phyloP scores from a whole-genome alignment of 2,113 vertebrate species.

The Cricetomys ansorgei region DNA sequence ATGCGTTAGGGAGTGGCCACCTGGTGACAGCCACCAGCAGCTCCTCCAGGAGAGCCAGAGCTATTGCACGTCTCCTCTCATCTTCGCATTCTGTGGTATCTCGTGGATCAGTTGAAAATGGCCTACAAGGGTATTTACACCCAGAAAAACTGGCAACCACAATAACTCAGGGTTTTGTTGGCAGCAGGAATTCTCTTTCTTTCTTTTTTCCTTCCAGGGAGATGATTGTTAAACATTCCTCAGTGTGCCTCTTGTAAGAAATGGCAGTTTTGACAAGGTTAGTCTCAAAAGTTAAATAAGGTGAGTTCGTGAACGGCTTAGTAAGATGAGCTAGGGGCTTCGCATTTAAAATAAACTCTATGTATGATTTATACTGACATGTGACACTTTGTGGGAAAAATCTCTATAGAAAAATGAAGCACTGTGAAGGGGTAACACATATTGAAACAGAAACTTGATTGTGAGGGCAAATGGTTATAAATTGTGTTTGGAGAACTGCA shows the following conservation, averaged over 20 bases:
- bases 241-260: neutral
- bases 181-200: neutral
- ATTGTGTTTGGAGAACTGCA: neutral
- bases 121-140: neutral
- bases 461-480: conserved; percentile 48
- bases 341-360: conserved; percentile 43
- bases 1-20: neutral
- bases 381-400: conserved; percentile 12
- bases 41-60: neutral
- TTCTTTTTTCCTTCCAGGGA: neutral
- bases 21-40: neutral
- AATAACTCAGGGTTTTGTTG: neutral
- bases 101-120: neutral
- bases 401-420: conserved; percentile 17
- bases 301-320: neutral
- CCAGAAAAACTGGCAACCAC: neutral
- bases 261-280: conserved; percentile 39
- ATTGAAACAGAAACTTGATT: conserved; percentile 41
- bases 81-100: neutral
- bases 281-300: conserved; percentile 45
- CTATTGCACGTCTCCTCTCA: neutral
- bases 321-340: neutral
- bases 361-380: conserved; percentile 33
- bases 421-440: conserved; percentile 20
- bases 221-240: neutral